phyloP scores from a whole-genome alignment of 2,113 vertebrate genomes.

The Eublepharis macularius region DNA sequence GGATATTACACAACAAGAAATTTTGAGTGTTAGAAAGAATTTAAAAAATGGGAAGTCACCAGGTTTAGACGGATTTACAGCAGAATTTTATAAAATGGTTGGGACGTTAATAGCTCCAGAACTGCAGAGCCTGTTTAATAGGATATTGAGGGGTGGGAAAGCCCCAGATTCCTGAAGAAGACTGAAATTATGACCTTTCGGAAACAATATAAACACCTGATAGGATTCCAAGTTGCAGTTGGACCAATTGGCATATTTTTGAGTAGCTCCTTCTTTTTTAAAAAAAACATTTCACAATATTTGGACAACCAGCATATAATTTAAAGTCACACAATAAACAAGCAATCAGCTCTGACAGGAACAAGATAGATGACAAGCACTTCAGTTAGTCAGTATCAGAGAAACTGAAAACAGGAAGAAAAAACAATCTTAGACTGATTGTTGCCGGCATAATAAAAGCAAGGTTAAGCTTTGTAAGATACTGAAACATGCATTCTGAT shows the following conservation, averaged over 20 bases:
- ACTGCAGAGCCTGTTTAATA: no score
- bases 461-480: not conserved
- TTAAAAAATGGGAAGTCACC: no score
- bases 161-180: no score
- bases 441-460: conserved; percentile 18
- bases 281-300: conserved; percentile 4
- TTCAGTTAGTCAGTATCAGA: conserved; percentile 2
- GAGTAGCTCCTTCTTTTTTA: not conserved
- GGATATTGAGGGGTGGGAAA: no score
- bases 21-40: no score
- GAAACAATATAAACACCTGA: not conserved
- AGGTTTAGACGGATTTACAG: no score
- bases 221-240: not conserved
- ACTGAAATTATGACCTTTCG: no score
- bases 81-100: no score
- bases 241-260: not conserved
- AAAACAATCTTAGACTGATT: not conserved
- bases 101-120: no score
- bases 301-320: conserved; percentile 14
- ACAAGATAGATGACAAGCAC: conserved; percentile 19
- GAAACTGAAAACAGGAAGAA: conserved; percentile 4
- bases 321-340: conserved; percentile 23
- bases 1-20: no score
- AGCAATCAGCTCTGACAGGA: conserved; percentile 20
- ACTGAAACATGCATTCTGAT: conserved; percentile 3